A percentile compares a stretch with the other conserved stretches of the same genome.
phyloP scores from a whole-genome alignment of 1,140 invertebrate species.

The Pseudomyrmex dendroicus region DNA sequence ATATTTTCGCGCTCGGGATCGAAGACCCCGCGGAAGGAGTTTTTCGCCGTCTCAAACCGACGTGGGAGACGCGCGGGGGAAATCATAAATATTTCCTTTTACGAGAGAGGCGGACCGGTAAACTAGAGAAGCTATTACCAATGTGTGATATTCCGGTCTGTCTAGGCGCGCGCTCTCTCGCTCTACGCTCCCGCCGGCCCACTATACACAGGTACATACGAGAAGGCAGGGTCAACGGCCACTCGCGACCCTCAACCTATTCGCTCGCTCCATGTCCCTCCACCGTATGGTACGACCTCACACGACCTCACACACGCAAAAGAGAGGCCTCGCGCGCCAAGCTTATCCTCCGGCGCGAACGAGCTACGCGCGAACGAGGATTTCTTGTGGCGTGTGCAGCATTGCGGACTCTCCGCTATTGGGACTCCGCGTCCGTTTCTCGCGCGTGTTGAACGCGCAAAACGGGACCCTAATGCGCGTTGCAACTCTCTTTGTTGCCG shows the following conservation, averaged over 20 bases:
- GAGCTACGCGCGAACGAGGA: background rate
- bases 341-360: background rate
- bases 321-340: slow-evolving; percentile 1
- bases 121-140: slow-evolving; percentile 72
- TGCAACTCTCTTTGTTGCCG: slow-evolving; percentile 13
- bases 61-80: background rate
- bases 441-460: slow-evolving; percentile 46
- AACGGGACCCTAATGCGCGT: slow-evolving; percentile 24
- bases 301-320: slow-evolving; percentile 48
- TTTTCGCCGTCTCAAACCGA: background rate
- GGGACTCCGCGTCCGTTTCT: slow-evolving; percentile 7
- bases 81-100: slow-evolving; percentile 69
- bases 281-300: slow-evolving; percentile 67
- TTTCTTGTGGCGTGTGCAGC: slow-evolving; percentile 50
- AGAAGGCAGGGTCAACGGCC: slow-evolving; percentile 82
- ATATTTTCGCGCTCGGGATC: background rate
- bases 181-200: slow-evolving; percentile 12
- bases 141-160: slow-evolving; percentile 68
- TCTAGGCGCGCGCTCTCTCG: slow-evolving; percentile 64
- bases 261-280: slow-evolving; percentile 76
- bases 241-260: slow-evolving; percentile 83
- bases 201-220: slow-evolving; percentile 57
- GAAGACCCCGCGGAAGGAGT: slow-evolving; percentile 34
- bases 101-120: slow-evolving; percentile 59
- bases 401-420: slow-evolving; percentile 21